Evolutionary conservation across 2,888 invertebrate genomes (phyloP), one percentile per base, ranked within the genome.

Genomic region (Eupithecia centaureata): DNA sequence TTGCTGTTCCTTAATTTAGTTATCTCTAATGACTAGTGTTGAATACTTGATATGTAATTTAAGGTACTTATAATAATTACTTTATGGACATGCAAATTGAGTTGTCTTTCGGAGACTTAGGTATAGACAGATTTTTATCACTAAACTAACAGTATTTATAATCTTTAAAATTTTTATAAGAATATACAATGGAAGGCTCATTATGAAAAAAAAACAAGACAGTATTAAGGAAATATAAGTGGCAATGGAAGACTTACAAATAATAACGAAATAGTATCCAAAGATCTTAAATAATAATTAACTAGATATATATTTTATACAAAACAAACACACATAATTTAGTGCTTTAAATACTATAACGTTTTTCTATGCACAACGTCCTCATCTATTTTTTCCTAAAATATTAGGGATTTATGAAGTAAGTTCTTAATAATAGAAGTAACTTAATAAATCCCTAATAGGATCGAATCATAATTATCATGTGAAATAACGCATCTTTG

Each of bases 1-100:
- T 77, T 75, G 72, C 70, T 71, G 70, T 74, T 76, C 75, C 76
- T 76, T 71, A 76, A 70, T 72, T 73, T 69, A 72, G 65, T 64
- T 70, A 32, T 22, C 65, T 71, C 70, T 72, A 76, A 69, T 75
- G 66, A 67, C 71, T 73, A 68, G 65, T 65, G 70, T 71, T 33
- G 63, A 70, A 57, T 63, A 63, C 61, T 60, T 73, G 71, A 71
- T 73, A 71, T 74, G 63, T 74, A 73, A 75, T 73, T 73, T 72
- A 70, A 65, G 65, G 72, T 73, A 74, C 71, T 65, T 73, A n/a
- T n/a, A 75, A 65, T 72, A 59, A 56, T 30, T 15, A 56, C 28
- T 56, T 68, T 69, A 61, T 69, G 67, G 60, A 66, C 70, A 72
- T 71, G 71, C 60, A 70, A 67, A 65, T 68, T 62, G 38, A 67